Evolutionary conservation across 2,113 vertebrate genomes (phyloP).

Genomic region (Propithecus coquereli): DNA sequence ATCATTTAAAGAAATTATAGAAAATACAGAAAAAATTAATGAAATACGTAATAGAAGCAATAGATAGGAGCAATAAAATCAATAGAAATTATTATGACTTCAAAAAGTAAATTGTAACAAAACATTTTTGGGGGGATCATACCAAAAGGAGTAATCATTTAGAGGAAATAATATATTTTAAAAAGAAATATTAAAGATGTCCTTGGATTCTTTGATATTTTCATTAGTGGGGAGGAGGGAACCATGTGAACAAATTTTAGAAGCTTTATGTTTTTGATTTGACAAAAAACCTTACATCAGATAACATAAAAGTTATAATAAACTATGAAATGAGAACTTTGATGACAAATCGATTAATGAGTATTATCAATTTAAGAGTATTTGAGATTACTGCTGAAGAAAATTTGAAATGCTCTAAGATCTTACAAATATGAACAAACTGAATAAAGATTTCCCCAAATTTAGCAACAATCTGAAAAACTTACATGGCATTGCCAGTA

Average conservation of each 20-base stretch:
- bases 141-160: neutral
- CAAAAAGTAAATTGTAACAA: neutral
- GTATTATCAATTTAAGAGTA: neutral
- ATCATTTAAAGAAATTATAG: neutral
- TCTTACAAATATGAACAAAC: neutral
- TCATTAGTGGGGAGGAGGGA: neutral
- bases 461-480: neutral
- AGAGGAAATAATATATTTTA: neutral
- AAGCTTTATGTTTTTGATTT: neutral
- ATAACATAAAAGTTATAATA: neutral
- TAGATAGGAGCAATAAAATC: neutral
- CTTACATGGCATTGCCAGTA: neutral
- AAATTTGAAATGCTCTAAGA: neutral
- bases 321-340: neutral
- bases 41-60: neutral
- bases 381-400: neutral
- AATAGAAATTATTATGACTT: conserved; percentile 3
- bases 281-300: neutral
- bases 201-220: neutral
- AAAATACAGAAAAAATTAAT: neutral
- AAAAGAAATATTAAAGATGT: neutral
- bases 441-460: neutral
- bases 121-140: neutral
- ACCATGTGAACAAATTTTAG: neutral
- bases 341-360: neutral